Conservation (phyloP, 2,888 invertebrate genomes). For the Tuberolachnus salignus region DNA sequence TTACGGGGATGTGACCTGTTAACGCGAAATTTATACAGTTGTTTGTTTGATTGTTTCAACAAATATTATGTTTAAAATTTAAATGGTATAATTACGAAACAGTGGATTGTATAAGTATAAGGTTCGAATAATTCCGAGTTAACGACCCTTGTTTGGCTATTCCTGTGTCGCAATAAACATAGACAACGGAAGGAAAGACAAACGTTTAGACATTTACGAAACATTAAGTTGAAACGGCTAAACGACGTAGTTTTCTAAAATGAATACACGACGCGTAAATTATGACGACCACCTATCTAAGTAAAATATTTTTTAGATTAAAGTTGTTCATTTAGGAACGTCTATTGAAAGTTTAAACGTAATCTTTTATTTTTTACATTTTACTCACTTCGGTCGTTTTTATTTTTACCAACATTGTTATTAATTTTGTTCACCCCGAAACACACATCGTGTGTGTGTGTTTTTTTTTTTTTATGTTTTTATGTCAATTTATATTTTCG, state of each 20-base stretch:
- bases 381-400: not conserved
- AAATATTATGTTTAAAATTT: not conserved
- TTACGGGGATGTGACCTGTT: too few relatives aligned
- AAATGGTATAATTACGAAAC: not conserved
- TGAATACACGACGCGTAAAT: constrained; percentile 1
- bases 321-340: constrained; percentile 1
- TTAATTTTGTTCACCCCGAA: not conserved
- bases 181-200: not conserved
- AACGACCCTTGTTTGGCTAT: not conserved
- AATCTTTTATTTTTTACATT: not conserved
- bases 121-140: not conserved
- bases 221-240: constrained; percentile 29
- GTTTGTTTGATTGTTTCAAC: not conserved
- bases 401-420: not conserved
- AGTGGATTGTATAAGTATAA: not conserved
- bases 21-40: too few relatives aligned
- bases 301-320: constrained; percentile 36
- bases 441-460: not conserved
- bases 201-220: constrained; percentile 19
- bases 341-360: not conserved
- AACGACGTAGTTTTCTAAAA: constrained; percentile 21
- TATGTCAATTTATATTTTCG: not conserved
- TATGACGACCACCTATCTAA: not conserved
- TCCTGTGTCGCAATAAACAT: not conserved
- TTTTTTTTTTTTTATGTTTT: not conserved